Conservation (phyloP, 2,113 vertebrate genomes). For the Phocoena phocoena region DNA sequence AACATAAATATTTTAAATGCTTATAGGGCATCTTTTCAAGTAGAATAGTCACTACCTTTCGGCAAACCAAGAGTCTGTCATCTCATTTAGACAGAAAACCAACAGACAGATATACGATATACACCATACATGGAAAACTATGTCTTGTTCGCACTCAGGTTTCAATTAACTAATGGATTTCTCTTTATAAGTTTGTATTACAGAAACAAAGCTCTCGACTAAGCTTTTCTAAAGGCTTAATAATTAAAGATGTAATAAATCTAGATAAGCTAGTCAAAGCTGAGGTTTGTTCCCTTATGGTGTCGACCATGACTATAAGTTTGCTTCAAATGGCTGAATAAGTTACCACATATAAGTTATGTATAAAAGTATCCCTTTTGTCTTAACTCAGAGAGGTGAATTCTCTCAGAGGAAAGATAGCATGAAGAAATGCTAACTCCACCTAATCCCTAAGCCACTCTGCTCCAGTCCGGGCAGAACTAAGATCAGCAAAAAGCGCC, state of each 20-base stretch:
- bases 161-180: background rate
- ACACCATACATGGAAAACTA: background rate
- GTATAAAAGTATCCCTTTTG: background rate
- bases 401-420: background rate
- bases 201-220: slow-evolving; percentile 6
- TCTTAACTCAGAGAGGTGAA: background rate
- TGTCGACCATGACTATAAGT: background rate
- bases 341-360: background rate
- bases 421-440: background rate
- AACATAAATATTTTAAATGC: slow-evolving; percentile 26
- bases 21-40: background rate
- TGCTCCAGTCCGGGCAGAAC: background rate
- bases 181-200: background rate
- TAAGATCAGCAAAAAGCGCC: background rate
- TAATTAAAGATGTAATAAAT: slow-evolving; percentile 36
- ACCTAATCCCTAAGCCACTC: background rate
- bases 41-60: background rate
- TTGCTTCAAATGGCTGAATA: background rate
- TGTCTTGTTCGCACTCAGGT: background rate
- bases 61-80: background rate
- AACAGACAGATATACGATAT: background rate
- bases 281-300: background rate
- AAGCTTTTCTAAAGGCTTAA: background rate
- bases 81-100: background rate
- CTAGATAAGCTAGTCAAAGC: background rate